Evolutionary conservation across 2,113 vertebrate genomes (phyloP), one percentile per base, ranked within the genome.

Genomic region (Nannospalax galili): DNA sequence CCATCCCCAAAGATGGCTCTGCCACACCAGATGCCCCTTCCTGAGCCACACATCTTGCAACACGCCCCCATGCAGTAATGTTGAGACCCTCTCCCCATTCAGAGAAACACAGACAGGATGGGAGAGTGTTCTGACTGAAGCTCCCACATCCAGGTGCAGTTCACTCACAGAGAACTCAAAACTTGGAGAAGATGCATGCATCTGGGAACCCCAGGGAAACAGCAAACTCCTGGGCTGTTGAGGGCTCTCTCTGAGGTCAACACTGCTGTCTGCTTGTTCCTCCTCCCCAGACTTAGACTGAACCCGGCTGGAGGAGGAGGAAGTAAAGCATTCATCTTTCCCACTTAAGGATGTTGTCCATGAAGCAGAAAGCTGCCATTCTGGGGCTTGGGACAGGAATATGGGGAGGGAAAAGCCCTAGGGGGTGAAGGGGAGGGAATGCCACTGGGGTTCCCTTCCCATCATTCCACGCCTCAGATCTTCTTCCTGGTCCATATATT

Each of bases 341-440:
- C 86, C 35, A 40, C 90, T 92, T 95, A 90, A 92, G 92, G 96
- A 92, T 35, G 1, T 93, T 75, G 11, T n/a, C 91, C 24, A 4
- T 5, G 20, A n/a, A 3, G n/a, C 77, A n/a, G 56, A 28, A 16
- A 35, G 70, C 72, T 17, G 14, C 26, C 1, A 74, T 24, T 70
- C 73, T 10, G 10, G n/a, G 7, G 80, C 52, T 89, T 42, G 1
- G 48, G 69, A 56, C 22, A 77, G 70, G 67, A 35, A 9, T 1
- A 9, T 40, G 17, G 26, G 73, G 16, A 64, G 24, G n/a, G 37
- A 35, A 56, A 40, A 52, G 37, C 4, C 67, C 22, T 3, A 3
- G 17, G 20, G 24, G 48, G 17, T 52, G 28, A 3, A 7, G 30
- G 30, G n/a, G 11, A 56, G 26, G 24, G 42, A 88, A 2, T 10